Percentiles rank a stretch among this genome's conserved stretches.
Evolutionary conservation across 2,888 invertebrate genomes (phyloP).

Genomic region (Sympetrum striolatum): DNA sequence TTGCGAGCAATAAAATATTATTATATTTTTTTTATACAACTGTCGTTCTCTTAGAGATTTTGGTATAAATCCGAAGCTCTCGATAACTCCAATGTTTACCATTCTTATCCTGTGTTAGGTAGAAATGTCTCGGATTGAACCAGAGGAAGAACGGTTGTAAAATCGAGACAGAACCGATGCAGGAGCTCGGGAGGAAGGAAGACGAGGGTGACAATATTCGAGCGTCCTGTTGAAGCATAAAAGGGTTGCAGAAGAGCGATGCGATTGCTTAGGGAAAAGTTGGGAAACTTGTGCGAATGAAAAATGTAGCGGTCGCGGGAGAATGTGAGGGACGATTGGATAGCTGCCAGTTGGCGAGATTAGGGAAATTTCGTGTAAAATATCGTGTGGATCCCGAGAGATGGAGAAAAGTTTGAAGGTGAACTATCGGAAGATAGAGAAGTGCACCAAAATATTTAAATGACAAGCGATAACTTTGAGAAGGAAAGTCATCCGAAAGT

Average conservation of each 20-base stretch:
- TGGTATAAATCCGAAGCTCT: neutral
- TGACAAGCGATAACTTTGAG: too few relatives aligned
- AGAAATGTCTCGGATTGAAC: neutral
- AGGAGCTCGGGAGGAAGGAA: neutral
- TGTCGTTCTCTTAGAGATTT: too few relatives aligned
- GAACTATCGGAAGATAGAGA: neutral
- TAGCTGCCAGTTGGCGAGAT: neutral
- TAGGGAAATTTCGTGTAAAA: conserved; percentile 5
- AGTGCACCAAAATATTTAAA: neutral
- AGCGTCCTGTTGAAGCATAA: neutral
- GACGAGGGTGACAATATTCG: neutral
- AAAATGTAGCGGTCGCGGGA: neutral
- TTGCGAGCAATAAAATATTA: too few relatives aligned
- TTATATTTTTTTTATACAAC: too few relatives aligned
- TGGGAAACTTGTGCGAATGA: neutral
- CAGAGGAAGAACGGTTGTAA: neutral
- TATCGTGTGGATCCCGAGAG: neutral
- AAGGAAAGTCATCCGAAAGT: too few relatives aligned
- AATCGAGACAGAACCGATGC: neutral
- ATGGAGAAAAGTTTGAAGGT: neutral
- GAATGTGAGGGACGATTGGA: neutral
- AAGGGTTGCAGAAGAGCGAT: neutral
- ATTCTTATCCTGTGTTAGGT: neutral
- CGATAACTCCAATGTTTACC: neutral
- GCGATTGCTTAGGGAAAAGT: neutral